Percentiles rank a stretch among this genome's conserved stretches.
phyloP scores from a whole-genome alignment of 2,113 vertebrate species.

The Rhagologus leucostigma region DNA sequence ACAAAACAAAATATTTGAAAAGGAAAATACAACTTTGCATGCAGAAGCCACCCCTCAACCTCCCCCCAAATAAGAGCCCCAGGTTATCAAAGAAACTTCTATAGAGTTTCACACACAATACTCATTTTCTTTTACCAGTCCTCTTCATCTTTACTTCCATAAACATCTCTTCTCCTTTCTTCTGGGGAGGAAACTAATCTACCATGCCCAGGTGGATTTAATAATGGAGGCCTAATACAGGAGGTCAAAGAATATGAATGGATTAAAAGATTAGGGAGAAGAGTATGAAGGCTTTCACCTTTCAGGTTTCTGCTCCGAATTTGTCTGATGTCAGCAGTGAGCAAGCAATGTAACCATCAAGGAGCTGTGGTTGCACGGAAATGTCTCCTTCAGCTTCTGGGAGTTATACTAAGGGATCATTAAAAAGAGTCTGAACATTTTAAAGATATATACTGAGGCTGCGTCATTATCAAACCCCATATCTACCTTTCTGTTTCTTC shows the following conservation, averaged over 20 bases:
- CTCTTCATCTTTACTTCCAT: neutral
- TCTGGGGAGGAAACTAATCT: neutral
- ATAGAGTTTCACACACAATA: neutral
- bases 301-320: slow-evolving; percentile 17
- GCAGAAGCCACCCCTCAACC: neutral
- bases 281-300: slow-evolving; percentile 20
- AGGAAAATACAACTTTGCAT: neutral
- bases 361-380: neutral
- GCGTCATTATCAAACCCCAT: neutral
- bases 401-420: neutral
- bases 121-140: neutral
- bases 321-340: neutral
- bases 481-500: neutral
- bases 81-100: neutral
- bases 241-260: slow-evolving; percentile 16
- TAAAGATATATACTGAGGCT: neutral
- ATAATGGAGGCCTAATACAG: neutral
- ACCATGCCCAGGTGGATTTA: slow-evolving; percentile 30
- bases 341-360: neutral
- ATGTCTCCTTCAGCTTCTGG: neutral
- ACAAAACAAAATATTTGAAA: neutral
- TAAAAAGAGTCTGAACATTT: neutral
- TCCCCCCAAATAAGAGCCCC: neutral
- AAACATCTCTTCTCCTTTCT: slow-evolving; percentile 9
- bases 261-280: slow-evolving; percentile 45